phyloP scores from a whole-genome alignment of 2,113 vertebrate genomes.

The Pungitius pungitius region DNA sequence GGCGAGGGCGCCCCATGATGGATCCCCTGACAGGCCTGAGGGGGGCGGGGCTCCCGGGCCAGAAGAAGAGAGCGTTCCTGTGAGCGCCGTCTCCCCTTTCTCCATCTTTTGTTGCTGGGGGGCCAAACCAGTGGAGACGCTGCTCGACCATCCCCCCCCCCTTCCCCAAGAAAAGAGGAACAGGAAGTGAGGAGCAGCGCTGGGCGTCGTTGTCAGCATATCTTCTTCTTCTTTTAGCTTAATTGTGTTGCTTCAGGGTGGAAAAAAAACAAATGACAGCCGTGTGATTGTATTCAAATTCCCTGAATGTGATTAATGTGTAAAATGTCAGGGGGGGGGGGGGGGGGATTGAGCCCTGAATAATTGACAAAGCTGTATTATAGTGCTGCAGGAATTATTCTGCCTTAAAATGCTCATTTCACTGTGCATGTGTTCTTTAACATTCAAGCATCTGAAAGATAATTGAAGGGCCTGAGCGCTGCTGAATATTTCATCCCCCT shows the following conservation, averaged over 20 bases:
- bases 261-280: constrained; percentile 50
- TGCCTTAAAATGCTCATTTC: constrained; percentile 70
- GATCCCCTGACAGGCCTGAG: constrained; percentile 64
- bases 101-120: too few relatives aligned
- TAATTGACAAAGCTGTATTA: constrained; percentile 71
- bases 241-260: constrained; percentile 46
- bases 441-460: constrained; percentile 72
- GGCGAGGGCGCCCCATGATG: constrained; percentile 51
- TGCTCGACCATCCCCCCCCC: too few relatives aligned
- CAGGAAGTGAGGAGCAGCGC: too few relatives aligned
- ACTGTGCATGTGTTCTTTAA: constrained; percentile 63
- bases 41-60: constrained; percentile 37
- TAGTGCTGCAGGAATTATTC: constrained; percentile 58
- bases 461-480: constrained; percentile 69
- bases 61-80: constrained; percentile 45
- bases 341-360: constrained; percentile 60
- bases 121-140: too few relatives aligned
- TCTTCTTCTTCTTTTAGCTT: constrained; percentile 29
- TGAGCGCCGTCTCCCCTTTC: too few relatives aligned
- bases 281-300: constrained; percentile 55
- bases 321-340: constrained; percentile 43
- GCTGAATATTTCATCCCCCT: constrained; percentile 75
- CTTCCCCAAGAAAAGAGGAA: too few relatives aligned
- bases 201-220: constrained; percentile 27
- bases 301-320: constrained; percentile 64